These are phyloP conservation scores for Lasioglossum leucozonium DNA, from an alignment of 2,888 invertebrate species.

Conservation along the genomic window DNA sequence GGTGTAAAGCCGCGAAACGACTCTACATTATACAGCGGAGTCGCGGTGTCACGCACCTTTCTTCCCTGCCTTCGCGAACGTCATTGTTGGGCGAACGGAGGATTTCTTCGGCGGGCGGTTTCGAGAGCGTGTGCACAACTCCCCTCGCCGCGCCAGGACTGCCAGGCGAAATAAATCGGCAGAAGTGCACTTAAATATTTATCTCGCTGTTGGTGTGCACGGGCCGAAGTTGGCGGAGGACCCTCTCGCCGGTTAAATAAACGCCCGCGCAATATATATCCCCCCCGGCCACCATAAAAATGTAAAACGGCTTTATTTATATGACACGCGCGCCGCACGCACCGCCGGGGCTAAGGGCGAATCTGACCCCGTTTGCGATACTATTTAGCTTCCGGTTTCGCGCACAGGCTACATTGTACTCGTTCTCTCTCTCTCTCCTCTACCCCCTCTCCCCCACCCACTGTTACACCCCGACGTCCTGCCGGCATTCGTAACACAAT, in stretches of 20 bases:
- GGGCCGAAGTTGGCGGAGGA: slow-evolving; percentile 14
- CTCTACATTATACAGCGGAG: slow-evolving; percentile 33
- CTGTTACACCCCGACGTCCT: slow-evolving; percentile 38
- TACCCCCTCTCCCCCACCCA: background rate
- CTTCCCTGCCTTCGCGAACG: background rate
- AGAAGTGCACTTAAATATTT: slow-evolving; percentile 43
- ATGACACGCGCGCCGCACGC: slow-evolving; percentile 71
- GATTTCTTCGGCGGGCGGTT: background rate
- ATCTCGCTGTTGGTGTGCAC: slow-evolving; percentile 21
- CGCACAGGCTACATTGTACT: slow-evolving; percentile 55
- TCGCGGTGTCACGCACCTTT: slow-evolving; percentile 23
- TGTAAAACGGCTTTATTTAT: slow-evolving; percentile 80
- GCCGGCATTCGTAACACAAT: slow-evolving; percentile 57
- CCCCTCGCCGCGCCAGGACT: background rate
- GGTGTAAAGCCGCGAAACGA: slow-evolving; percentile 18
- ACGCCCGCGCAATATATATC: slow-evolving; percentile 54
- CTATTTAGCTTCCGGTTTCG: slow-evolving; percentile 75
- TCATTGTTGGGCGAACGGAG: background rate
- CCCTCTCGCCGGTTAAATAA: slow-evolving; percentile 63
- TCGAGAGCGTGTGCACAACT: background rate
- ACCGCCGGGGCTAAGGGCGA: slow-evolving; percentile 62
- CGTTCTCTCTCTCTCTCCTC: too few species aligned
- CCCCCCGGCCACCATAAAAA: slow-evolving; percentile 75
- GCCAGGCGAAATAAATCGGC: slow-evolving; percentile 37
- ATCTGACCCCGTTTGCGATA: slow-evolving; percentile 74